Evolutionary conservation across 2,113 vertebrate genomes (phyloP).

Genomic region (Muntiacus reevesi): DNA sequence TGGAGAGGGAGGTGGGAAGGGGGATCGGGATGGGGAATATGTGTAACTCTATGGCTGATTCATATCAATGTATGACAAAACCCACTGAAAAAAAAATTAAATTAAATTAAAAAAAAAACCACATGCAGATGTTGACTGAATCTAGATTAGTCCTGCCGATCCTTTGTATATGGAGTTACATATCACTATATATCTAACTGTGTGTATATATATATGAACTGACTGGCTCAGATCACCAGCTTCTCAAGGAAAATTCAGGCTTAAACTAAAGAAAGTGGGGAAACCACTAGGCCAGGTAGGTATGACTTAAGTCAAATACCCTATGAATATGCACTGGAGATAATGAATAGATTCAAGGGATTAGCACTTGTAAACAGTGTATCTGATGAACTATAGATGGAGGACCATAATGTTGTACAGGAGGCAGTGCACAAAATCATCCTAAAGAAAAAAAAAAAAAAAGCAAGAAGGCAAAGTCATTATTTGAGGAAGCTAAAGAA

Average conservation of each 20-base stretch:
- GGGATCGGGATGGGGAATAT: too few species aligned
- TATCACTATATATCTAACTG: not conserved
- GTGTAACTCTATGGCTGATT: too few species aligned
- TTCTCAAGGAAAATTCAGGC: not conserved
- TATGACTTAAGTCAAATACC: not conserved
- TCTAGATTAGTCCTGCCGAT: not conserved
- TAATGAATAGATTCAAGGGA: not conserved
- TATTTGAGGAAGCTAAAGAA: not conserved
- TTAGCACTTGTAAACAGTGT: not conserved
- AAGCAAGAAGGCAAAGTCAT: not conserved
- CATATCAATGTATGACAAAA: too few species aligned
- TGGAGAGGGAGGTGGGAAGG: too few species aligned
- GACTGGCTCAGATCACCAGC: not conserved
- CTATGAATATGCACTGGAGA: not conserved
- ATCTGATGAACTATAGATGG: not conserved
- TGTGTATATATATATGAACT: not conserved
- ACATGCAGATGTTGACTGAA: not conserved
- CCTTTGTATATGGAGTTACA: not conserved
- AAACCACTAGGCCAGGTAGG: not conserved
- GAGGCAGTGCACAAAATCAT: not conserved
- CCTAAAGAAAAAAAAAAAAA: not conserved
- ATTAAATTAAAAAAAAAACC: not conserved
- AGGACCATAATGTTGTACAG: not conserved
- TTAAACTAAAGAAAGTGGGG: not conserved
- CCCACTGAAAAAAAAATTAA: too few species aligned